Evolutionary conservation across 2,797 vertebrate genomes (phyloP), one percentile per base, ranked within the genome.

Genomic region (Echeneis naucrates): DNA sequence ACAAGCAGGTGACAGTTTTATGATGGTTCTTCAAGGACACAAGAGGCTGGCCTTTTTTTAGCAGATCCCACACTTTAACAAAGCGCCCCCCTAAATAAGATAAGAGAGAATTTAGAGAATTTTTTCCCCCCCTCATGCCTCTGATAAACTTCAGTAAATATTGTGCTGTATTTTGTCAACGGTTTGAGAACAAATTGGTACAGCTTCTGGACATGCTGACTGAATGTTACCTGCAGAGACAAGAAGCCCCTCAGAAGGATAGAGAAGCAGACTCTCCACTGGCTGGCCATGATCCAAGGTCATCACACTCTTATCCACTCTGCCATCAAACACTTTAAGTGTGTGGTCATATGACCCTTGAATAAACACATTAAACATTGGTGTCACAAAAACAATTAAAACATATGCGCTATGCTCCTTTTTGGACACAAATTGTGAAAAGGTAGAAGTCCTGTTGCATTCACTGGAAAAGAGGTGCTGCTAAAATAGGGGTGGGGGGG

Each of bases 291-390:
- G 98, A 11, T 98, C 95, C 87, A 98, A 96, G 6, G 92, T 97
- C 90, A 99, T 94, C 50, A 97, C 95, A 60, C 96, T 96, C 48
- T 93, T 92, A 64, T 95, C 95, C 38, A 84, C 86, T 78, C 98
- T 95, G 26, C 95, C 93, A 88, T 99, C 98, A 88, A 97, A 99
- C 23, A 99, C 33, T 80, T 96, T 99, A 62, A 99, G 90, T 0
- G 96, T 97, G 81, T 99, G 98, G 90, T 99, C 98, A 37, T 99
- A 99, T 0, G 98, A 98, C 58, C 98, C 98, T 99, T 89, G 21
- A 79, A 84, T 10, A 44, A 67, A 19, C 66, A 63, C 4, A 63
- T 6, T 4, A 23, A 33, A 1, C 8, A 5, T 47, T 9, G 71
- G 23, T 38, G 5, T 71, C 21, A 72, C 12, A 51, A 26, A 59